Evolutionary conservation across 2,888 invertebrate species (phyloP), one percentile per base, ranked within the genome.

Genomic region (Ochropleura leucogaster): DNA sequence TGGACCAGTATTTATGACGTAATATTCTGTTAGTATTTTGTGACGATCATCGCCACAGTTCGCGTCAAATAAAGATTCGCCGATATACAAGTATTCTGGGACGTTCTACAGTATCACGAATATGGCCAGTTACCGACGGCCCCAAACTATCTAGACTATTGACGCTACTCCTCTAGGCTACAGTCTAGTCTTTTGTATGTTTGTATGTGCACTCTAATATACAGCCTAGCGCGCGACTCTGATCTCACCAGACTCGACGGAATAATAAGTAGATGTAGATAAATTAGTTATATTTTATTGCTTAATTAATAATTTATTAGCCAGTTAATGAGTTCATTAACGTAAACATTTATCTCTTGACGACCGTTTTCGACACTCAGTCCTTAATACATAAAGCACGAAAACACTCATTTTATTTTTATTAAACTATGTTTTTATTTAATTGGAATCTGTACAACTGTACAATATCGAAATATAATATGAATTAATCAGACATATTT

Each of bases 151-250:
- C 74, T 76, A 84, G 68, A 80, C 82, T 87, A 88, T 80, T 81
- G 87, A 77, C 77, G 74, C 85, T 89, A 88, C 63, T 71, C 74
- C 64, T 77, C 85, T 88, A 89, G 68, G 74, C 79, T 88, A 88
- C 73, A 66, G 70, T 72, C 76, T 84, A 76, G 46, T 65, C 73
- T 74, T 74, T 74, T 67, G 85, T 86, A 79, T 86, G 87, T 86
- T 74, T 85, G 84, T 85, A 64, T 84, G 87, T 73, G 85, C 69
- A 55, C 63, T 30, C 18, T 59, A 47, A 20, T 74, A 53, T 67
- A 69, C 53, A 72, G 49, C 12, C 67, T 77, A 72, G 68, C 49
- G 12, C 44, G 8, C 40, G 51, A 68, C 42, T 49, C 64, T 59
- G 63, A 70, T 55, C 51, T 66, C 46, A 57, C 53, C 65, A 55